Base-by-base conservation (phyloP, 1,140 invertebrate genomes). In the Drosophila arizonae region DNA sequence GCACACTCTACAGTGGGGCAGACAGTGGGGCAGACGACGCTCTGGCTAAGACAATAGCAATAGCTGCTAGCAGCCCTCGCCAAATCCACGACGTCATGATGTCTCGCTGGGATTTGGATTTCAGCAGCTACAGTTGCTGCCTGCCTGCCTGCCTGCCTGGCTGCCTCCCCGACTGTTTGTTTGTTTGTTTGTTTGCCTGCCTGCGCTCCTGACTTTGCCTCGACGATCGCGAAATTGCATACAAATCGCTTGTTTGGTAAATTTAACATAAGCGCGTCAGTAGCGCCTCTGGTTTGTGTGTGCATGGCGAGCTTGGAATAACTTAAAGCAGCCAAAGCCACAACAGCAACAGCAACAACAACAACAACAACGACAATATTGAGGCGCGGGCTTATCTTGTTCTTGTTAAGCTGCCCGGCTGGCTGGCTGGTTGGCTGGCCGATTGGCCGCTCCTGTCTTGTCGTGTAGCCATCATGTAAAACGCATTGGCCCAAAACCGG, bases 241-340 rank as follows among this genome's bases (percentile, higher is more conserved):
- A 90, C 87, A 90, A 90, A 90, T 90, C 81, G 87, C 61, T 90
- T 90, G 87, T 90, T 90, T 90, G 84, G 79, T 88, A 88, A 88
- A 88, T 88, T 88, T 88, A 88, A 88, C 84, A 88, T 89, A 88
- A 88, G 84, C 85, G 79, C 85, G 85, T 88, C 84, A 88, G 84
- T 88, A 88, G 84, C 84, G 84, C 84, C 84, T 88, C 84, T 82
- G 79, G 67, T 77, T 56, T 55, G 76, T 69, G 84, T 77, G 70
- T 70, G 69, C 62, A 65, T 72, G 79, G 82, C 84, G 71, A 87
- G 79, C 64, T 79, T 87, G 77, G 84, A 88, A 88, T 88, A 88
- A 88, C 88, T 88, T 82, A 84, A 88, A 71, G 55, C 68, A 70
- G 46, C 68, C 67, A 60, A 67, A 71, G 61, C 54, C 73, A 77